phyloP scores from a whole-genome alignment of 2,113 vertebrate genomes.

The Microtus pennsylvanicus region DNA sequence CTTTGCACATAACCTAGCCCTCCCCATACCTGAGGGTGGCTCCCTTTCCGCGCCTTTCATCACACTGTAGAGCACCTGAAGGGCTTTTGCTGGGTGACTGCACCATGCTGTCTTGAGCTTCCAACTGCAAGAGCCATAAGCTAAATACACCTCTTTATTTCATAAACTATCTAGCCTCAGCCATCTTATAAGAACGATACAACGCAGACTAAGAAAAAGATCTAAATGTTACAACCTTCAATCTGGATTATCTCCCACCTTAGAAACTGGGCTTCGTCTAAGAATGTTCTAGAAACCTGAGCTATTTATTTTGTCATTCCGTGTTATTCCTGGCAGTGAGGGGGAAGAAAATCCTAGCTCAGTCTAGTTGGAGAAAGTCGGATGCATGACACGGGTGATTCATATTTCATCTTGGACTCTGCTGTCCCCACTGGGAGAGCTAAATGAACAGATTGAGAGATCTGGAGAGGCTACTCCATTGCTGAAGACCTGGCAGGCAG shows the following conservation, averaged over 20 bases:
- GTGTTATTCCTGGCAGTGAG: not conserved
- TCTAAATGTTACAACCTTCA: not conserved
- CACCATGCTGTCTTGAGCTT: not conserved
- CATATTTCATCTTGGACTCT: conserved; percentile 13
- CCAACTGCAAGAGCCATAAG: not conserved
- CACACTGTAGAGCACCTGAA: not conserved
- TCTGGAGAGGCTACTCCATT: not conserved
- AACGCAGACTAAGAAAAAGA: not conserved
- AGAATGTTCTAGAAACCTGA: not conserved
- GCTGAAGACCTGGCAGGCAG: not conserved
- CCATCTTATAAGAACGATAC: not conserved
- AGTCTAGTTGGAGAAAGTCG: conserved; percentile 10
- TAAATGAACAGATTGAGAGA: not conserved
- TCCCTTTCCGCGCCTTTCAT: not conserved
- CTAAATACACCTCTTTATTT: not conserved
- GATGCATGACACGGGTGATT: not conserved
- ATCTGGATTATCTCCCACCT: not conserved
- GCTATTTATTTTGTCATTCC: not conserved
- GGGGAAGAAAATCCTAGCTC: conserved; percentile 6
- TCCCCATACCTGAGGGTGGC: not conserved
- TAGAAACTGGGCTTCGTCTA: not conserved
- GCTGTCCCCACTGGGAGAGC: not conserved
- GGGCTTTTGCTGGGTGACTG: too few species aligned
- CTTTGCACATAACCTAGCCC: not conserved
- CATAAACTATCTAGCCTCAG: not conserved